Evolutionary conservation across 1,140 invertebrate genomes (phyloP).

Genomic region (Bathynomus jamesi): DNA sequence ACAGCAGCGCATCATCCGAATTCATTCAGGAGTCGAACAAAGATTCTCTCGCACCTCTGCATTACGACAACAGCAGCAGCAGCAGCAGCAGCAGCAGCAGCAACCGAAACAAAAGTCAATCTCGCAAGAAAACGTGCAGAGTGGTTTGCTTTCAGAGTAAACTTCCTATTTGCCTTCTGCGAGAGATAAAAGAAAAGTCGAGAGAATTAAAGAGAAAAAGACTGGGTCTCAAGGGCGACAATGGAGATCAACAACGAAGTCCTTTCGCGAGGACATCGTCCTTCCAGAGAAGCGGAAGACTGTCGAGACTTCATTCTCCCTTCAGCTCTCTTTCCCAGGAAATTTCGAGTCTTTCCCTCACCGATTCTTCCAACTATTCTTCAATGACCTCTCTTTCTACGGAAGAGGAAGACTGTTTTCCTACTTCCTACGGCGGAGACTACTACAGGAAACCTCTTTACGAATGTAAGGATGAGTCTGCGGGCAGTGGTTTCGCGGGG

Average conservation of each 20-base stretch:
- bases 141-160: background rate
- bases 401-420: conserved; percentile 19
- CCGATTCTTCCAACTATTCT: conserved; percentile 19
- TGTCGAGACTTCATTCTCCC: background rate
- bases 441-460: conserved; percentile 13
- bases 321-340: background rate
- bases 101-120: conserved; percentile 3
- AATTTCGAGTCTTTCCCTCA: conserved; percentile 16
- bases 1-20: conserved; percentile 30
- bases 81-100: background rate
- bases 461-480: conserved; percentile 43
- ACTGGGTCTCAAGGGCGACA: background rate
- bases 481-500: conserved; percentile 67
- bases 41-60: background rate
- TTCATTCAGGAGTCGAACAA: conserved; percentile 1
- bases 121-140: conserved; percentile 17
- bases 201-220: background rate
- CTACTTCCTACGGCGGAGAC: background rate
- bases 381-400: conserved; percentile 22
- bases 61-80: background rate
- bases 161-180: background rate
- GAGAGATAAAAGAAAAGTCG: background rate
- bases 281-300: background rate
- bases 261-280: background rate
- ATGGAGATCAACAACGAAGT: background rate